Percentiles rank a stretch among this genome's conserved stretches.
These are phyloP conservation scores for Polyommatus icarus DNA, from an alignment of 2,888 invertebrate genomes.

Conservation along the genomic window DNA sequence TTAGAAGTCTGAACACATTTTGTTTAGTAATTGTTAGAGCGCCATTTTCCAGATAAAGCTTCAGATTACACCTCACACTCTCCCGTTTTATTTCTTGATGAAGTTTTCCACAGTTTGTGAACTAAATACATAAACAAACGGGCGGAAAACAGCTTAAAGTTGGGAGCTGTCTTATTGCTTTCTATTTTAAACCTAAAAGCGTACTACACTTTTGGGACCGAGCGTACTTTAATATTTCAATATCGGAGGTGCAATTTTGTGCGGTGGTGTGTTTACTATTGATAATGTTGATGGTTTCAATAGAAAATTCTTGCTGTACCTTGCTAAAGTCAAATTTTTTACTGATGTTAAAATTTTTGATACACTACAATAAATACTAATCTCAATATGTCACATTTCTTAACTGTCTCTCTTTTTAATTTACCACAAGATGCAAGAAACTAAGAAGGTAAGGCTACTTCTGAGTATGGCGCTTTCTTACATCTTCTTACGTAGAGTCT, in stretches of 20 bases:
- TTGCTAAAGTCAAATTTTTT: no score
- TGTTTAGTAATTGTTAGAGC: conserved; percentile 26
- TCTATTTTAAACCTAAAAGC: conserved; percentile 28
- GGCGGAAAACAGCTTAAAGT: conserved; percentile 27
- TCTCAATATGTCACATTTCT: no score
- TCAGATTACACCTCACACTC: conserved; percentile 50
- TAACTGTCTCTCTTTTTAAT: no score
- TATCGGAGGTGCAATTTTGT: neutral
- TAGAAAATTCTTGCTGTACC: neutral
- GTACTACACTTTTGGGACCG: conserved; percentile 21
- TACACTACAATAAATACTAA: no score
- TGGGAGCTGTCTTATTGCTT: conserved; percentile 20
- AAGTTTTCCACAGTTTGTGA: conserved; percentile 33
- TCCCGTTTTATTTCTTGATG: conserved; percentile 41
- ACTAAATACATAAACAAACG: conserved; percentile 29
- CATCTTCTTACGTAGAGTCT: neutral
- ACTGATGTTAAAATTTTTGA: no score
- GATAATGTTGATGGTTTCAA: neutral
- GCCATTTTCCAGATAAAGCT: conserved; percentile 46
- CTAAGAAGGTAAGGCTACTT: no score
- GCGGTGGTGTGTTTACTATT: conserved; percentile 30
- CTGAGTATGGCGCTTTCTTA: neutral
- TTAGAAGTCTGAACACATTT: conserved; percentile 17
- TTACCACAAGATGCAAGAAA: no score
- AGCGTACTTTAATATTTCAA: conserved; percentile 16